Base-by-base conservation (phyloP, 2,888 invertebrate genomes). In the Tipula confusa region DNA sequence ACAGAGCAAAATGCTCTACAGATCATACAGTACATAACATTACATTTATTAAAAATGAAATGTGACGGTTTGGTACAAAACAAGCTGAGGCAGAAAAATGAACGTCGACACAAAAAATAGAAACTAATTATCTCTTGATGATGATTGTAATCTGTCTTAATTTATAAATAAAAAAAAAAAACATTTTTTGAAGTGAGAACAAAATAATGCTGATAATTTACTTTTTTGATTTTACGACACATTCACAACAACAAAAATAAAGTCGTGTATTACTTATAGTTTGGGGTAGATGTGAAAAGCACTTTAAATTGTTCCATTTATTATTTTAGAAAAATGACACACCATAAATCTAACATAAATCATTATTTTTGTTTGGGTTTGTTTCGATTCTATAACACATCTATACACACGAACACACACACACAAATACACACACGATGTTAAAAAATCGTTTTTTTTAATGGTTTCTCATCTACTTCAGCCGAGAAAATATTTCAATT, bases 81-180 rank as follows among this genome's bases (percentile, higher is more conserved):
- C 64, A 64, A 64, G 43, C 3, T n/a, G n/a, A 43, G 64, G 64
- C 64, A 64, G 64, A 64, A 24, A 64, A 64, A 7, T n/a, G 64
- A 64, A 43, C 43, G n/a, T 43, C 43, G 43, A 64, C 33, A 33
- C 6, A 64, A 64, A 24, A 64, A 64, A 24, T 24, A 64, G 64
- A 64, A 64, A 64, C 64, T 64, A 64, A 64, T 64, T 64, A 64
- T 64, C 24, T 24, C 13, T 64, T 64, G 64, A 64, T 64, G 64
- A 64, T 64, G 64, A 64, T 64, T 64, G 64, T 64, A 64, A 64
- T 64, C 64, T 64, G 64, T 64, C 64, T 64, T 64, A 64, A 64
- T 64, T 64, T 64, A 64, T 64, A 64, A 13, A 2, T 48, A 64
- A 64, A 64, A 64, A 64, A 38, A 64, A 24, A 24, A n/a, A n/a